Base-by-base conservation (phyloP, 2,888 invertebrate genomes). In the Harpalus rufipes region DNA sequence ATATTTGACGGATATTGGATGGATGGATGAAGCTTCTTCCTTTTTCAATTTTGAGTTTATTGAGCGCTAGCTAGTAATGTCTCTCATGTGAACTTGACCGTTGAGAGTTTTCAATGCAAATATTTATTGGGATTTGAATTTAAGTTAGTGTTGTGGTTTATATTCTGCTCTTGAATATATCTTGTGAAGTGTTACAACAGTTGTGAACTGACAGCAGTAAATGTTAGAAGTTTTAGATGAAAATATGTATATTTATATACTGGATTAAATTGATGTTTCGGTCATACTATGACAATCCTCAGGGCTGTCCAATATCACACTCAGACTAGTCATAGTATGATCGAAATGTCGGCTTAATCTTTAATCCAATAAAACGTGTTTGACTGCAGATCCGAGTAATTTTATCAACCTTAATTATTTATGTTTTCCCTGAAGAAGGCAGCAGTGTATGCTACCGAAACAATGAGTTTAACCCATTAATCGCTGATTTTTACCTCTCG, bases 1-100 rank as follows among this genome's bases (percentile, higher is more conserved):
- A 39, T 68, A 68, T 39, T 68, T 68, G 68, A 68, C 68, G 74
- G 41, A 74, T 78, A 59, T 78, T 32, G 58, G 78, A n/a, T 32
- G 32, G 68, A 68, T 68, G 68, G 32, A 39, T 68, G 68, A 68
- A 4, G 14, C 14, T 32, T 68, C 68, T 68, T 68, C 68, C 68
- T 68, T 68, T 63, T 68, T 68, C 14, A n/a, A 68, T 68, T 68
- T 39, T 68, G 2, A 39, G 12, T 68, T 68, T 68, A 68, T 68
- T 68, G 68, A 39, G 68, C 68, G 12, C 10, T 63, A 32, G 39
- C 68, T 32, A 8, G 14, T 68, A 39, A 68, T 68, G 68, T 68
- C 8, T 14, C 32, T 63, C 25, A 32, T n/a, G 68, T 39, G 39
- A 68, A 68, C 68, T 68, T 68, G 68, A 68, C 63, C 68, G 68